Evolutionary conservation across 2,113 vertebrate genomes (phyloP).

Genomic region (Lamprotornis superbus): DNA sequence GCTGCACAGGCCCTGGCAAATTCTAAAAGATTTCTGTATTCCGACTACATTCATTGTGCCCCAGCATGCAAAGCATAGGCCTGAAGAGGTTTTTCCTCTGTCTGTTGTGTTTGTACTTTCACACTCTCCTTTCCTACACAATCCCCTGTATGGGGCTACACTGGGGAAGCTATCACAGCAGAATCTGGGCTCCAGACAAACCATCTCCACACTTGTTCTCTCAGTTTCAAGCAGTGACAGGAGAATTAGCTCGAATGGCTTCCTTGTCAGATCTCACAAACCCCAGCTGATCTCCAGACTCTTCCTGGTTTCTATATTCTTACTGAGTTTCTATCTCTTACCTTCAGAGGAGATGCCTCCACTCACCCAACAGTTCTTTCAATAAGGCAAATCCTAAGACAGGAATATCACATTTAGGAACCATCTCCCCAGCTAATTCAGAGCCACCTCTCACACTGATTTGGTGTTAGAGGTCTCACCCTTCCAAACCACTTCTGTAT

Average conservation of each 20-base stretch:
- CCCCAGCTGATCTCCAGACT: neutral
- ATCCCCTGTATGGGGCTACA: neutral
- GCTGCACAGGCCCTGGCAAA: neutral
- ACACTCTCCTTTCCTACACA: neutral
- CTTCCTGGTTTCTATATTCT: neutral
- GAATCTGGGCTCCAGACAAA: neutral
- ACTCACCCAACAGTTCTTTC: neutral
- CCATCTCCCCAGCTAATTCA: neutral
- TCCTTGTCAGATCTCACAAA: neutral
- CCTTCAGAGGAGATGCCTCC: neutral
- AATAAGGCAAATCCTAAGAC: neutral
- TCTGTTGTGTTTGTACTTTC: neutral
- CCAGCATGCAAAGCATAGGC: neutral
- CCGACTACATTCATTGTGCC: neutral
- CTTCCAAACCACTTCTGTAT: neutral
- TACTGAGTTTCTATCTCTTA: neutral
- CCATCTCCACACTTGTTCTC: neutral
- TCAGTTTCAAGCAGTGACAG: neutral
- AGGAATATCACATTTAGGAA: neutral
- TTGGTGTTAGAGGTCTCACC: neutral
- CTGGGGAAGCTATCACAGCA: fast-evolving
- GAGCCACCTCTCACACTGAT: fast-evolving
- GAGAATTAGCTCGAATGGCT: neutral
- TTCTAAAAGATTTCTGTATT: neutral
- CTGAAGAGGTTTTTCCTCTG: neutral